Evolutionary conservation across 2,888 invertebrate genomes (phyloP), one percentile per base, ranked within the genome.

Genomic region (Drosophila subquinaria): DNA sequence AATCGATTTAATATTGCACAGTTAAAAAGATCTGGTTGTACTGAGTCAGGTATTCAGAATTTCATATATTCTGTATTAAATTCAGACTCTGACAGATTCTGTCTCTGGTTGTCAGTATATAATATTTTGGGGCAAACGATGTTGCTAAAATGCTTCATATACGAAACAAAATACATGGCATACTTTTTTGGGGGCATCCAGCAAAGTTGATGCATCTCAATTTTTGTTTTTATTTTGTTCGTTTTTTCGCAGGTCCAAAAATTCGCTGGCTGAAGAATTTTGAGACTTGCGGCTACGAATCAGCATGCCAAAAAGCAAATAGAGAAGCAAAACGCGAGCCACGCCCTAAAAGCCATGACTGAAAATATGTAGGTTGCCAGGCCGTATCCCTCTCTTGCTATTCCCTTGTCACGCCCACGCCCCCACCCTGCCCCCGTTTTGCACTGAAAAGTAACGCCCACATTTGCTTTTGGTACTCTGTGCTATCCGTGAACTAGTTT

Each of bases 401-500:
- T n/a, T 47, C 13, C 43, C 52, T 15, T 38, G 42, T 43, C 23
- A 17, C 43, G 30, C 52, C 55, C 65, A 48, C 67, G 30, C 10
- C 15, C 48, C 3, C 4, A 4, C 23, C 23, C 23, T 4, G 27
- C 27, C 27, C 27, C 27, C 38, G 23, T 50, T 9, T 11, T 40
- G 56, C 53, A 11, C 13, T 23, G 15, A 27, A 38, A 5, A 38
- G 38, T 15, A 43, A 35, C 43, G 45, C 56, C 45, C 36, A 57
- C 36, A 47, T 35, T 57, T 23, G 23, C 56, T 45, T 35, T 42
- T 55, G 42, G 56, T 51, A 15, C 33, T 55, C 38, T 50, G 38
- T 59, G 77, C 65, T 82, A 83, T 87, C 72, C 87, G 52, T 85
- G 84, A 89, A 85, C 84, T 85, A 85, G 84, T 85, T 85, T 85